These are phyloP conservation scores for Drosophila subquinaria DNA, from an alignment of 2,888 invertebrate genomes.

Conservation along the genomic window DNA sequence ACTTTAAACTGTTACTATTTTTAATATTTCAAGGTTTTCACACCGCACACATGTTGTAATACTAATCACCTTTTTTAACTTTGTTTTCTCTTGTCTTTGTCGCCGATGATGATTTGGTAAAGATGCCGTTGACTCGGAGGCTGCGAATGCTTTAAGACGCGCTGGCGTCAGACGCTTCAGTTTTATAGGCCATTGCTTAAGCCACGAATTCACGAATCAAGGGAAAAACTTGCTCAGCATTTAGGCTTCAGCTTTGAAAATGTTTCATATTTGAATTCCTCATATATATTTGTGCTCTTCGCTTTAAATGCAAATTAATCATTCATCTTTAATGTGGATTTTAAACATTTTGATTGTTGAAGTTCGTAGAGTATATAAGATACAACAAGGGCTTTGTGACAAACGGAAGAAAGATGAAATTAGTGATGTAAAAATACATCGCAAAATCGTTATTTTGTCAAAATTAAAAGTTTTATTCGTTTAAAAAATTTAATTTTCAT, in stretches of 20 bases:
- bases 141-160: constrained; percentile 56
- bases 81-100: constrained; percentile 11
- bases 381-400: not conserved
- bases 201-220: constrained; percentile 12
- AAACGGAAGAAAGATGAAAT: not conserved
- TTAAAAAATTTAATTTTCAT: too few relatives aligned
- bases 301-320: constrained; percentile 29
- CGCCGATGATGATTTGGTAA: constrained; percentile 15
- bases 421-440: too few relatives aligned
- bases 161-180: constrained; percentile 38
- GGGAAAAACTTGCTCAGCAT: constrained; percentile 51
- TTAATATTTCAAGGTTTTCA: not conserved
- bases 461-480: too few relatives aligned
- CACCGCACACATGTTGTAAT: constrained; percentile 6
- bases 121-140: constrained; percentile 52
- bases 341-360: constrained; percentile 1
- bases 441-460: too few relatives aligned
- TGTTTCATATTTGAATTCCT: constrained; percentile 22
- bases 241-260: constrained; percentile 5
- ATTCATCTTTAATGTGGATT: constrained; percentile 4
- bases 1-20: not conserved
- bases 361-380: not conserved
- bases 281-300: constrained; percentile 10
- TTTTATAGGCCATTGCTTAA: constrained; percentile 60
- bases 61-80: constrained; percentile 48